Base-by-base conservation (phyloP, 2,113 vertebrate species). In the Cairina moschata region DNA sequence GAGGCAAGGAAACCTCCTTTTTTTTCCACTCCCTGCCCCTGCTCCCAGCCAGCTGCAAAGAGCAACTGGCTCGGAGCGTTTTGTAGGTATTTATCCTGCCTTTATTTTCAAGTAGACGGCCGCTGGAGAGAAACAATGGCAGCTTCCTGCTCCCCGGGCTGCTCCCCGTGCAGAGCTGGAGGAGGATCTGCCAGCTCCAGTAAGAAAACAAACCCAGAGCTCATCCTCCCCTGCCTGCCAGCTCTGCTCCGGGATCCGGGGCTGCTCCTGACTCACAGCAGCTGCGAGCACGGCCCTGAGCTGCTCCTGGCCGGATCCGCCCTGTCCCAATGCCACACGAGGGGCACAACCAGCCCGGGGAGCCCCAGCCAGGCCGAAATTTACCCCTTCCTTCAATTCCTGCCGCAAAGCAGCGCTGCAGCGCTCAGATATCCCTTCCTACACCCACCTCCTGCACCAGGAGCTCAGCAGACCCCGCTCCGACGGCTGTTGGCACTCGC, bases 371-470 rank as follows among this genome's bases (percentile, higher is more conserved):
- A 34, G n/a, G 31, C 54, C 23, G 0, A 5, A 79, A 67, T 2
- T 1, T 1, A 8, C 5, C 26, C 23, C 50, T 63, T 23, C 21
- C 7, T 4, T 31, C 32, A 56, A 16, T 46, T 10, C 50, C 12
- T 90, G 40, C 36, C 74, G 26, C 32, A 6, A 29, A 71, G 54
- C 20, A 6, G 0, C 0, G 8, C 22, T 62, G 21, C 36, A 34
- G 58, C 16, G 9, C 11, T 4, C 31, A 52, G 9, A 44, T 7
- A 32, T 5, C 60, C 28, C n/a, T 25, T 36, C 50, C 38, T 15
- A 5, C 2, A 0, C 56, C 46, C 63, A 17, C 1, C 22, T 23
- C 50, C 22, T 31, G 0, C 0, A 7, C 17, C 13, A 1, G 23
- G n/a, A 23, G 58, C 67, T 25, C 9, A 7, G 1, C 42, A 34